Percentiles rank a stretch among this genome's conserved stretches.
Conservation (phyloP, 2,797 vertebrate genomes). For the Gymnothorax javanicus region DNA sequence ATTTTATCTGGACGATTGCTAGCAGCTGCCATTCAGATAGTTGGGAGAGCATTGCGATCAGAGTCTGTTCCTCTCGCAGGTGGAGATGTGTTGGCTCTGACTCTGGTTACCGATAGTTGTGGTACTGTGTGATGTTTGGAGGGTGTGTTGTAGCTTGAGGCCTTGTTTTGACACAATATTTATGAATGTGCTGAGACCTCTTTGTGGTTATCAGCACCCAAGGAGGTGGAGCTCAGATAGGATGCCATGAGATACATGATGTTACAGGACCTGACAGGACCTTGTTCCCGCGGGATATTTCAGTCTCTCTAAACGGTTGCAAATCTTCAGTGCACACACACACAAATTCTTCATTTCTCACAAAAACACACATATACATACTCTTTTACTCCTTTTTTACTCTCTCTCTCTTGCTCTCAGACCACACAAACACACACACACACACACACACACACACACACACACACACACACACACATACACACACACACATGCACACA, state of each 20-base stretch:
- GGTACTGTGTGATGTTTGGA: conserved; percentile 24
- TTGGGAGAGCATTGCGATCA: not conserved
- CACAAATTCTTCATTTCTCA: no score
- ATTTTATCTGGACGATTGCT: not conserved
- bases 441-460: not conserved
- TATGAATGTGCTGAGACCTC: not conserved
- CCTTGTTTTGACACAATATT: not conserved
- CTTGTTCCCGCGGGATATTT: not conserved
- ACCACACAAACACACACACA: not conserved
- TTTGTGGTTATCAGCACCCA: not conserved
- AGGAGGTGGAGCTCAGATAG: not conserved
- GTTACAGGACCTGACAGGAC: not conserved
- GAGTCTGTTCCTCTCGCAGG: not conserved
- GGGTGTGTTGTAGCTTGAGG: not conserved
- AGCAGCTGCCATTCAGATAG: not conserved
- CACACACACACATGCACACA: not conserved
- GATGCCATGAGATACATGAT: not conserved
- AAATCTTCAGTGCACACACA: not conserved
- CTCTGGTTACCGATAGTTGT: conserved; percentile 34
- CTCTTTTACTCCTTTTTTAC: no score
- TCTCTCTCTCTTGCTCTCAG: no score
- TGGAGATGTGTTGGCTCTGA: conserved; percentile 24
- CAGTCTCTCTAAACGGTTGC: not conserved
- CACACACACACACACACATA: not conserved
- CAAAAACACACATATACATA: no score